phyloP scores from a whole-genome alignment of 2,113 vertebrate genomes.

The Mustela nigripes region DNA sequence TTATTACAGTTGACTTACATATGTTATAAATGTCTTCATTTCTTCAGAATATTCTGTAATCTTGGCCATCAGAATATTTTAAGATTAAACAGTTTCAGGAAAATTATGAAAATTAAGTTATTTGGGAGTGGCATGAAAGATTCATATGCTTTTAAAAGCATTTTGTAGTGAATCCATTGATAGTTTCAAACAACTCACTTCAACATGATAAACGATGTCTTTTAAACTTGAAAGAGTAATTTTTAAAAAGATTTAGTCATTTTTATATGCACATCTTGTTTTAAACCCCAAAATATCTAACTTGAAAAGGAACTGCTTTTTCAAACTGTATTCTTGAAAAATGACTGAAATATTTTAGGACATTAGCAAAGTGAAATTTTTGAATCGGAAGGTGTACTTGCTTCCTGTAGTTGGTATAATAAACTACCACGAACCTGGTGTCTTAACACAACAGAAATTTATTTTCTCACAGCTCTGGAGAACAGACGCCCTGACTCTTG shows the following conservation, averaged over 20 bases:
- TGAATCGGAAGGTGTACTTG: neutral
- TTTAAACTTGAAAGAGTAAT: neutral
- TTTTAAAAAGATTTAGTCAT: neutral
- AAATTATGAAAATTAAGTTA: slow-evolving; percentile 30
- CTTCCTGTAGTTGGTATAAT: neutral
- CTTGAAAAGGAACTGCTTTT: neutral
- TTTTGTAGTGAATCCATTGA: neutral
- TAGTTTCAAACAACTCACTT: slow-evolving; percentile 30
- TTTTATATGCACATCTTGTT: neutral
- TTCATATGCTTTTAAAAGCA: neutral
- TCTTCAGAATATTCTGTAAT: slow-evolving; percentile 26
- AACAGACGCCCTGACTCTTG: neutral
- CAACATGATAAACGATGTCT: neutral
- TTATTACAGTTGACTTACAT: slow-evolving; percentile 16
- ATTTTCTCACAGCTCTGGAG: neutral
- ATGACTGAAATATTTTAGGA: neutral
- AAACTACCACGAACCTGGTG: neutral
- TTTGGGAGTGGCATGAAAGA: neutral
- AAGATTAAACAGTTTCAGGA: neutral
- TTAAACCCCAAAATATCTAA: slow-evolving; percentile 18
- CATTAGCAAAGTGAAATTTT: neutral
- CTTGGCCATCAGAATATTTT: neutral
- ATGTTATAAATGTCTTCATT: neutral
- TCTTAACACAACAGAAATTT: neutral
- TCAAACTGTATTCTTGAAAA: neutral